Base-by-base conservation (phyloP, 2,113 vertebrate genomes). In the Crotalus horridus region DNA sequence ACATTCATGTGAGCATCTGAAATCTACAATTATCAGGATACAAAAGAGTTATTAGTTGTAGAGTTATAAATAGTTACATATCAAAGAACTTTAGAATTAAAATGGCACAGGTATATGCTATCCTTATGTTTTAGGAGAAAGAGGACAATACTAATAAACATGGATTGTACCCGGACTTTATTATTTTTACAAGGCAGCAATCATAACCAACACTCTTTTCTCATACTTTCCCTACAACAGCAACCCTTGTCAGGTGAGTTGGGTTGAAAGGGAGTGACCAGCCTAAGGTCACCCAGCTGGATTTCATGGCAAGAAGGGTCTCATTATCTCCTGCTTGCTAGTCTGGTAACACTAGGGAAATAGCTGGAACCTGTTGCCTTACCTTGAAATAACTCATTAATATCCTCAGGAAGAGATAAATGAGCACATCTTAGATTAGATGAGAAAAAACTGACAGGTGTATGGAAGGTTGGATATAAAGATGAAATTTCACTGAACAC, bases 371-470 rank as follows among this genome's bases (percentile, higher is more conserved):
- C 33, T 43, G 7, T 51, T 88, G 88, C 91, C 91, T 97, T 98
- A 99, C 99, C 99, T 99, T 98, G 98, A 96, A 98, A 99, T 87
- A 99, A 97, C 85, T 98, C 98, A 95, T 96, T 98, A 97, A 99
- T 98, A 97, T 99, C 98, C 15, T 99, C 99, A 74, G 99, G 99
- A 88, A 99, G 98, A 33, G 98, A 98, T 95, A 99, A 96, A 95
- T 98, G 96, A 95, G 98, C 98, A 97, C 99, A 99, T 94, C 99
- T 98, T 91, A 99, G 97, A 88, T 98, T 98, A n/a, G 99, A 98
- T 1, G 99, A 99, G 96, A 99, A 99, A 29, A 99, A 97, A 95
- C 97, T 94, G n/a, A 98, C 96, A 54, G 99, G 98, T 94, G 98
- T 98, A 93, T 96, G 97, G 95, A 98, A 99, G 4, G 98, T 96